Conservation (phyloP, 2,797 vertebrate species). For the Falco biarmicus region DNA sequence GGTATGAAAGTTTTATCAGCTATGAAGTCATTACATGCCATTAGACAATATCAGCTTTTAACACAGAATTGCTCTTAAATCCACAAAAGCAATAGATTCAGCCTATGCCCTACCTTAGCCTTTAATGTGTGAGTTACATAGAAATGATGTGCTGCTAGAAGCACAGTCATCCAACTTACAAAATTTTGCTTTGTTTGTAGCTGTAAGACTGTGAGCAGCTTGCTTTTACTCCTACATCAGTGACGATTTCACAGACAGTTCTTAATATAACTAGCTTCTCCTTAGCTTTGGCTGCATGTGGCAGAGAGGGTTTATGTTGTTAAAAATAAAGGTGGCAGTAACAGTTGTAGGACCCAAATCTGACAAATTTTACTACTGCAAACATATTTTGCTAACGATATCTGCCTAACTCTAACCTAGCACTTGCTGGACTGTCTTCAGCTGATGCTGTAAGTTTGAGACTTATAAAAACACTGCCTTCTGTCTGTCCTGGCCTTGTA, state of each 20-base stretch:
- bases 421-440: background rate
- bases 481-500: background rate
- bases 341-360: background rate
- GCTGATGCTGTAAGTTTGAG: background rate
- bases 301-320: background rate
- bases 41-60: background rate
- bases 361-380: background rate
- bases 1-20: background rate
- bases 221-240: background rate
- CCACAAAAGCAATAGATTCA: background rate
- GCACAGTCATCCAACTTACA: background rate
- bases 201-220: background rate
- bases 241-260: background rate
- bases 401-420: background rate
- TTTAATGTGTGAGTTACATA: background rate
- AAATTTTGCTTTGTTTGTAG: background rate
- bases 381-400: background rate
- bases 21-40: background rate
- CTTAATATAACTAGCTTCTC: background rate
- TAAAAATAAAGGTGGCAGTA: background rate
- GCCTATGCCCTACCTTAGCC: background rate
- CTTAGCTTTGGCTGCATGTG: background rate
- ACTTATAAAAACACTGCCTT: background rate
- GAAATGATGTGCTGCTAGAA: background rate
- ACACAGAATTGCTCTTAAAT: background rate